phyloP scores from a whole-genome alignment of 2,797 vertebrate genomes.

The Leucoraja ocellata region DNA sequence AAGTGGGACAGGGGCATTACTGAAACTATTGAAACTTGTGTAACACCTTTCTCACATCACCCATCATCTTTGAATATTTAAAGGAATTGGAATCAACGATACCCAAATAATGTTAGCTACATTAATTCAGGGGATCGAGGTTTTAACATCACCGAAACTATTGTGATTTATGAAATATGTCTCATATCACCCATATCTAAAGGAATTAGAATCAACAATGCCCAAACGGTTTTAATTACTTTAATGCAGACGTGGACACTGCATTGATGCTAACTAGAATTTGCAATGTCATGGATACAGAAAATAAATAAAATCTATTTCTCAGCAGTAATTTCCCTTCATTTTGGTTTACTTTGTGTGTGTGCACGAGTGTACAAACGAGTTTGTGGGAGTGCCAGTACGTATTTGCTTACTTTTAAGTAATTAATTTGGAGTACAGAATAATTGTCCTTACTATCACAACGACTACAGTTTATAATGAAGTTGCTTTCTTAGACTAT shows the following conservation, averaged over 20 bases:
- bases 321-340: constrained; percentile 13
- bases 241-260: not conserved
- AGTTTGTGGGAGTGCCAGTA: not conserved
- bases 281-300: not conserved
- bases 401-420: not conserved
- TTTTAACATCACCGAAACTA: not conserved
- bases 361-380: not conserved
- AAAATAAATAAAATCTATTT: not conserved
- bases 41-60: not conserved
- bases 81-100: not conserved
- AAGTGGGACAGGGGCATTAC: too few species aligned
- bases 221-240: not conserved
- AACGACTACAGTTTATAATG: not conserved
- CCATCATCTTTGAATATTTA: not conserved
- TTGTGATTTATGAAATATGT: not conserved
- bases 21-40: not conserved
- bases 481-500: constrained; percentile 21
- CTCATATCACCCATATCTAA: not conserved
- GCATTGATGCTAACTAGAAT: not conserved
- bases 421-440: not conserved
- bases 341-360: constrained; percentile 8
- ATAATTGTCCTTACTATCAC: not conserved
- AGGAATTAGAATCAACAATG: not conserved
- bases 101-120: not conserved
- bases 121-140: not conserved